These are phyloP conservation scores for Elaphurus davidianus DNA, from an alignment of 2,113 vertebrate species.

Conservation along the genomic window DNA sequence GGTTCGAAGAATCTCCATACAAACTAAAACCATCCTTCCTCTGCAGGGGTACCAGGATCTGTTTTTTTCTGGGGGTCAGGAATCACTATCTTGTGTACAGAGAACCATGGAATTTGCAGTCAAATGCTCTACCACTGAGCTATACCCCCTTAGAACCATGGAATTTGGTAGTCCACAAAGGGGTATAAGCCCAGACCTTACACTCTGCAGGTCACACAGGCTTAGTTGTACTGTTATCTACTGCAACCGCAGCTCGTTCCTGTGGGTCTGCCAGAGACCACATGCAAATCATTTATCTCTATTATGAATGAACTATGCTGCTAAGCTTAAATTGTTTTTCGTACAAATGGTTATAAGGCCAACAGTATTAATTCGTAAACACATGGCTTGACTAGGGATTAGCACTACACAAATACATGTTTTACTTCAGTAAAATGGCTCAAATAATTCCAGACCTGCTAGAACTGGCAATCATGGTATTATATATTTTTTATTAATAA, in stretches of 20 bases:
- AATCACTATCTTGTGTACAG: neutral
- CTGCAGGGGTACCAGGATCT: neutral
- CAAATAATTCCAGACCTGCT: neutral
- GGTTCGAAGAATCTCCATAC: neutral
- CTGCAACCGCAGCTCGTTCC: rapidly evolving
- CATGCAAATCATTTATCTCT: neutral
- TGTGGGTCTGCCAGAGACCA: neutral
- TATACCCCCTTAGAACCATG: no score
- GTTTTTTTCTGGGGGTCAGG: neutral
- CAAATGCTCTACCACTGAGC: no score
- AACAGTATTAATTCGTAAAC: neutral
- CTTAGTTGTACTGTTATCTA: neutral
- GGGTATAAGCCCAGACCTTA: neutral
- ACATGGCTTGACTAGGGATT: neutral
- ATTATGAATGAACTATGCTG: neutral
- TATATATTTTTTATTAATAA: neutral
- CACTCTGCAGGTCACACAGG: neutral
- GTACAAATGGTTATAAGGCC: neutral
- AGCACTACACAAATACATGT: neutral
- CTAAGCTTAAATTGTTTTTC: neutral
- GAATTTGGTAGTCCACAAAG: neutral
- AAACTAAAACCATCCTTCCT: neutral
- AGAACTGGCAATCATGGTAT: neutral
- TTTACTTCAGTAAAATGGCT: neutral
- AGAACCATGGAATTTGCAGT: neutral